Conservation (phyloP, 2,888 invertebrate species). For the Chrysopilus asiliformis region DNA sequence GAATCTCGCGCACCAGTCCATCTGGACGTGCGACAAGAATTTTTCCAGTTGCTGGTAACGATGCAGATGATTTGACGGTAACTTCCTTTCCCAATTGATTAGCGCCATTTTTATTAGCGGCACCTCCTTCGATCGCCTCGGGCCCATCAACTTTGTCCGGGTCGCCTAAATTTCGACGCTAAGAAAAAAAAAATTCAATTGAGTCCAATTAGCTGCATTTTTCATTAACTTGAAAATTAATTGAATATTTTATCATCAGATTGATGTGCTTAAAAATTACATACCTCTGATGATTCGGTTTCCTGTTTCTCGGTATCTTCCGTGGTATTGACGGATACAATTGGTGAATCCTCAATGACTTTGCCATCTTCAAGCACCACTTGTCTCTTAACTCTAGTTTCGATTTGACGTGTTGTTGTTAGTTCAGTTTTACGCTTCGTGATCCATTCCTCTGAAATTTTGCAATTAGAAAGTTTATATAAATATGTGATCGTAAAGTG, state of each 20-base stretch:
- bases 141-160: conserved; percentile 23
- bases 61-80: neutral
- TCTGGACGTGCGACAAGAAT: conserved; percentile 51
- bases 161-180: conserved; percentile 40
- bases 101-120: neutral
- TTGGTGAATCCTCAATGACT: conserved; percentile 76
- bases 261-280: conserved; percentile 3
- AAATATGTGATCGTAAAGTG: neutral
- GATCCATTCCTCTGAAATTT: conserved; percentile 80
- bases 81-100: neutral
- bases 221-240: neutral
- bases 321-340: conserved; percentile 81
- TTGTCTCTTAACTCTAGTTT: conserved; percentile 79
- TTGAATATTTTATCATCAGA: too few relatives aligned
- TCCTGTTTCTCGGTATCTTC: conserved; percentile 85
- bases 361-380: conserved; percentile 82
- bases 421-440: conserved; percentile 82
- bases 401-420: conserved; percentile 80
- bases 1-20: conserved; percentile 67
- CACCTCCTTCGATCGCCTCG: conserved; percentile 13
- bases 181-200: conserved; percentile 14
- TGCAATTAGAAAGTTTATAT: conserved; percentile 2
- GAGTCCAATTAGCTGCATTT: too few relatives aligned
- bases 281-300: conserved; percentile 72
- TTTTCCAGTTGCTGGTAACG: conserved; percentile 16